Base-by-base conservation (phyloP, 2,113 vertebrate species). In the Dunckerocampus dactyliophorus region DNA sequence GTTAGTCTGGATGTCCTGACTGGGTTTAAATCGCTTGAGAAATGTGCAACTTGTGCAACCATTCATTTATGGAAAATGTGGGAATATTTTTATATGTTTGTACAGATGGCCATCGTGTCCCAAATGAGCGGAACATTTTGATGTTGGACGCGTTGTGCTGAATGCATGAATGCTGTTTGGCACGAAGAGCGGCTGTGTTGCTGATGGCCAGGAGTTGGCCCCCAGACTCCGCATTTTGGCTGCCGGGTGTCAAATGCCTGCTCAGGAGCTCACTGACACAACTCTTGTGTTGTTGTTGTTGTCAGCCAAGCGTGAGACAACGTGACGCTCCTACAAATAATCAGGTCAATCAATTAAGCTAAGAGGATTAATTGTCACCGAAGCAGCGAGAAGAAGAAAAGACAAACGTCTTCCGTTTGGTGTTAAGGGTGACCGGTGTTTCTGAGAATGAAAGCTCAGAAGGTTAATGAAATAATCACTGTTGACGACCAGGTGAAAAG, bases 331-430 rank as follows among this genome's bases (percentile, higher is more conserved):
- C 64, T 20, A 28, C 74, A 76, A 64, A 76, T 34, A 81, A 77
- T 82, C 76, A 74, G 76, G 75, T 54, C 68, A 74, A 69, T 69
- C 74, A 54, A 60, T 75, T 65, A 74, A 31, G 24, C 51, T 74
- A 72, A 84, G 76, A 24, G 57, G 80, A 84, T 84, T 75, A 71
- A 69, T 70, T 70, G 69, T 21, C 48, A 43, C 43, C 13, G 3
- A 39, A 58, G 56, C 28, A 43, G 56, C 8, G 46, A 60, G 47
- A 47, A 39, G 58, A 37, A 51, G 22, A 59, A 20, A 50, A 62
- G 46, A 59, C 47, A 24, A 63, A 39, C 59, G 65, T 55, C 56
- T 69, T 76, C 67, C 10, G 11, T 53, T 75, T 22, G 56, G 49
- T 28, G 56, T 37, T 31, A 63, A 67, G 63, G 19, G 15, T 0